Evolutionary conservation across 2,113 vertebrate species (phyloP).

Genomic region (Tonatia bakeri): DNA sequence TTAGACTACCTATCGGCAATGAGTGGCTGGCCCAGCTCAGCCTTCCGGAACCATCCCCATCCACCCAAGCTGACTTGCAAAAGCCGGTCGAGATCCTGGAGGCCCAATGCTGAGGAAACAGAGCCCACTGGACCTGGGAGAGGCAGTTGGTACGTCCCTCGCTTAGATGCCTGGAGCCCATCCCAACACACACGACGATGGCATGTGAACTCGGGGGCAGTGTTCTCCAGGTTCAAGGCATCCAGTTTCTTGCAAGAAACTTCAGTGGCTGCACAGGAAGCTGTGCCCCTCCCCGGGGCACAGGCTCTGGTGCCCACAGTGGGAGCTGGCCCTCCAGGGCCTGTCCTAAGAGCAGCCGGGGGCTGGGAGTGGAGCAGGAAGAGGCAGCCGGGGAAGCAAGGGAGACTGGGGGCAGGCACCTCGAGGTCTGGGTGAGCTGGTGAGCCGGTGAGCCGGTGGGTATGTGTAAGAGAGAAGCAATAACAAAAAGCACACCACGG

Average conservation of each 20-base stretch:
- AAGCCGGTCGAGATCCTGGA: background rate
- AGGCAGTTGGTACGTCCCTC: background rate
- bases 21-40: background rate
- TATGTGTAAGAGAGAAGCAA: no score
- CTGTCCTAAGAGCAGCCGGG: background rate
- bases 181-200: background rate
- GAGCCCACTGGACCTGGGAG: background rate
- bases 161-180: fast-evolving
- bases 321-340: background rate
- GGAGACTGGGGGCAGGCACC: background rate
- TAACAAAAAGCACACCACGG: background rate
- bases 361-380: background rate
- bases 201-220: background rate
- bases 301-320: background rate
- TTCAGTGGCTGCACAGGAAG: background rate
- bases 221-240: background rate
- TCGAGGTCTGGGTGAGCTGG: fast-evolving
- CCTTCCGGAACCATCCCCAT: background rate
- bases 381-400: background rate
- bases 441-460: fast-evolving
- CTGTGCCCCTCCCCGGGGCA: background rate
- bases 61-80: background rate
- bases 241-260: background rate
- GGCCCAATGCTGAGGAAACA: background rate
- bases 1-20: background rate